phyloP scores from a whole-genome alignment of 2,888 invertebrate genomes.

The Eupeodes luniger region DNA sequence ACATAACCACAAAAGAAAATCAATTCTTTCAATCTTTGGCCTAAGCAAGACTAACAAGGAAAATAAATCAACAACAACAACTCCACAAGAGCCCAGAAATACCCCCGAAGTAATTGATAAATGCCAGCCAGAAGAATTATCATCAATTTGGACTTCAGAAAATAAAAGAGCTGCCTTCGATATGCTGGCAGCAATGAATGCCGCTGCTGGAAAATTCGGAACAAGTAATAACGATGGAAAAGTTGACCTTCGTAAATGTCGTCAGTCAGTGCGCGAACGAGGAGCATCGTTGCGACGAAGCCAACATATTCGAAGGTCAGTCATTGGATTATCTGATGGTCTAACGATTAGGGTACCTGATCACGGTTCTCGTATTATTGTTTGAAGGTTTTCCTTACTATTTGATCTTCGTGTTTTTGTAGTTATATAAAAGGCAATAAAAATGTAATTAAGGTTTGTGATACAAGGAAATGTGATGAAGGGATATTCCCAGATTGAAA shows the following conservation, averaged over 20 bases:
- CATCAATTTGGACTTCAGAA: constrained; percentile 82
- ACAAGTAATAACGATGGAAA: constrained; percentile 38
- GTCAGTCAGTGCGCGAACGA: constrained; percentile 81
- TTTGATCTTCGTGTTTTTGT: neutral
- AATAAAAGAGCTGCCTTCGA: constrained; percentile 83
- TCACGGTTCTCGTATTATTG: constrained; percentile 59
- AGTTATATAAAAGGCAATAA: constrained; percentile 13
- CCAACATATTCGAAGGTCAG: constrained; percentile 73
- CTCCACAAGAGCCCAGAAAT: constrained; percentile 32
- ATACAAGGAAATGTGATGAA: constrained; percentile 38
- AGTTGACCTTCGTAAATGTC: constrained; percentile 78
- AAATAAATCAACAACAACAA: constrained; percentile 50
- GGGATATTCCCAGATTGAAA: constrained; percentile 40
- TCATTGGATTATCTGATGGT: constrained; percentile 53
- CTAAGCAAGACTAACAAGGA: constrained; percentile 76
- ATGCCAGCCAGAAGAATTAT: constrained; percentile 77
- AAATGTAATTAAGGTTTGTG: constrained; percentile 34
- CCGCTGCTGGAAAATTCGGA: constrained; percentile 77
- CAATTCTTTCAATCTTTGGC: constrained; percentile 81
- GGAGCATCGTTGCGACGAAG: constrained; percentile 79
- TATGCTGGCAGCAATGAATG: constrained; percentile 83
- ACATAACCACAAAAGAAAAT: constrained; percentile 80
- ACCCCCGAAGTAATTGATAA: constrained; percentile 47
- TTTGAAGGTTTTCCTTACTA: constrained; percentile 22
- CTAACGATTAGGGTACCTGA: constrained; percentile 23